Percentiles rank a stretch among this genome's conserved stretches.
These are phyloP conservation scores for Furcula furcula DNA, from an alignment of 2,888 invertebrate genomes.

Conservation along the genomic window DNA sequence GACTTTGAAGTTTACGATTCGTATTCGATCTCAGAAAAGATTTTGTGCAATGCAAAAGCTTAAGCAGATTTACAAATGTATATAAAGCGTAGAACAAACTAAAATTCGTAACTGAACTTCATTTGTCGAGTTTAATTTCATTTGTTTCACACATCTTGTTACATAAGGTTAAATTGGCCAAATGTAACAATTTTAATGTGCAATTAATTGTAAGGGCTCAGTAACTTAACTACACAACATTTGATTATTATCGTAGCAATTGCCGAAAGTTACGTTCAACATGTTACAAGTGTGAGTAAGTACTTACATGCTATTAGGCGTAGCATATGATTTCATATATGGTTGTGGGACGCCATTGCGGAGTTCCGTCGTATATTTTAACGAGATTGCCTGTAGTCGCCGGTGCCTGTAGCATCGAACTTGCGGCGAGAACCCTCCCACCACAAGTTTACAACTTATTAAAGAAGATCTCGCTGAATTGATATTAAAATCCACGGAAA, in stretches of 20 bases:
- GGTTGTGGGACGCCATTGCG: slow-evolving; percentile 50
- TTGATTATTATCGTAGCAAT: slow-evolving; percentile 1
- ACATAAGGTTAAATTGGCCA: background rate
- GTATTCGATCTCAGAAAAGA: background rate
- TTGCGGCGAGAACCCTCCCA: slow-evolving; percentile 59
- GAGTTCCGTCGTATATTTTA: slow-evolving; percentile 72
- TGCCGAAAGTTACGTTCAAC: slow-evolving; percentile 13
- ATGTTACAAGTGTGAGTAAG: slow-evolving; percentile 35
- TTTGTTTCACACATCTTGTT: no score
- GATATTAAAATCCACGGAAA: slow-evolving; percentile 56
- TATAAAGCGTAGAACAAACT: no score
- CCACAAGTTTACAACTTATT: slow-evolving; percentile 76
- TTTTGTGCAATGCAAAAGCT: background rate
- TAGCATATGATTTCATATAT: slow-evolving; percentile 64
- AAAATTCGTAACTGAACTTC: no score
- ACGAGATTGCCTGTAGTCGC: slow-evolving; percentile 72
- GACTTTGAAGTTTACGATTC: slow-evolving; percentile 25
- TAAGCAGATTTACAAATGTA: no score
- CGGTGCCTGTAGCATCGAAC: slow-evolving; percentile 56
- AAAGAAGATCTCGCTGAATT: slow-evolving; percentile 62
- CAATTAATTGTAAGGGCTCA: background rate
- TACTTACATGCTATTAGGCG: slow-evolving; percentile 49
- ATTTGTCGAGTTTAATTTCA: no score
- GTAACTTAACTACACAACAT: background rate
- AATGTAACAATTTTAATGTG: background rate